phyloP scores from a whole-genome alignment of 2,888 invertebrate genomes.

The Morpho deidamia region DNA sequence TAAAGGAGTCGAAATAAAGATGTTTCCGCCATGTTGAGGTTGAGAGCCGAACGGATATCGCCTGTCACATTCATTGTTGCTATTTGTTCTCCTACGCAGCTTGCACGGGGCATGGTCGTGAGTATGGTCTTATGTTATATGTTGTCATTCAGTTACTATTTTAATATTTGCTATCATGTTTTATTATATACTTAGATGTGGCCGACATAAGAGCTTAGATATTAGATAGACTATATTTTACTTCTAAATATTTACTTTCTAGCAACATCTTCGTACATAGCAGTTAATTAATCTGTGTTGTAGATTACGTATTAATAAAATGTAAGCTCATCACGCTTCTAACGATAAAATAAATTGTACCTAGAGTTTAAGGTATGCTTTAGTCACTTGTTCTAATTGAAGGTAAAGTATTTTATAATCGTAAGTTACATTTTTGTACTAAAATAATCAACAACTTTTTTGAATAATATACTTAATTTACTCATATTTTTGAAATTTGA shows the following conservation, averaged over 20 bases:
- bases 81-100: conserved; percentile 84
- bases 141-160: conserved; percentile 25
- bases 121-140: conserved; percentile 77
- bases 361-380: conserved; percentile 34
- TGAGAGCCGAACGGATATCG: conserved; percentile 44
- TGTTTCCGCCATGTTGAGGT: conserved; percentile 47
- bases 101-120: conserved; percentile 95
- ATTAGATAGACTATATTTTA: background rate
- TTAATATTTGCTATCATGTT: conserved; percentile 8
- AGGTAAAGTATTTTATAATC: conserved; percentile 1
- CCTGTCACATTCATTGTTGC: conserved; percentile 80
- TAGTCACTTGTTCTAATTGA: conserved; percentile 25
- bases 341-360: conserved; percentile 33
- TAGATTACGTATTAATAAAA: conserved; percentile 32
- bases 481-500: too few species aligned
- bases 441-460: too few species aligned
- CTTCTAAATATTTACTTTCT: background rate
- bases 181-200: conserved; percentile 41
- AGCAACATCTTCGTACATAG: conserved; percentile 68
- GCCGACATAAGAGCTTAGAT: conserved; percentile 19
- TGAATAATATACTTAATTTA: too few species aligned
- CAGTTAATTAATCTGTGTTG: conserved; percentile 36
- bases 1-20: conserved; percentile 18
- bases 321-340: conserved; percentile 38
- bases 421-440: conserved; percentile 1